phyloP scores from a whole-genome alignment of 2,113 vertebrate species.

The Engraulis encrasicolus region DNA sequence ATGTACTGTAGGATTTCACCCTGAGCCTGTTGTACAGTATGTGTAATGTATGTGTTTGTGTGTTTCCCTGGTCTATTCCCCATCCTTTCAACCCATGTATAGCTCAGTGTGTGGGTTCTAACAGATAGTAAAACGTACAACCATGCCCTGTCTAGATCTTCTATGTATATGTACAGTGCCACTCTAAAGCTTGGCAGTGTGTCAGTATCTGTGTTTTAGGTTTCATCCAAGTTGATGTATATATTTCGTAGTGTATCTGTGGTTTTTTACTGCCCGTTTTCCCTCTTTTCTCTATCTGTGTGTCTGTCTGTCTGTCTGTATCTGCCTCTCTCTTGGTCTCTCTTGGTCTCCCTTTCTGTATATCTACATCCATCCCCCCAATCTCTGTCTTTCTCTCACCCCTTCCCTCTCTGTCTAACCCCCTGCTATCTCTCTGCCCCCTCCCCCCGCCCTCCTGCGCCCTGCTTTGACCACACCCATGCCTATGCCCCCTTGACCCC shows the following conservation, averaged over 20 bases:
- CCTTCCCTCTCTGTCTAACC: conserved; percentile 49
- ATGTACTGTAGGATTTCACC: neutral
- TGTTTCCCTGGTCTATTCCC: neutral
- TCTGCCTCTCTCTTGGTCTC: neutral
- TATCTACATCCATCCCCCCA: neutral
- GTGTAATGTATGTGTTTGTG: neutral
- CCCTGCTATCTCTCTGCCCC: conserved; percentile 49
- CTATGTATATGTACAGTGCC: too few relatives aligned
- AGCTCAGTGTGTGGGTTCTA: neutral
- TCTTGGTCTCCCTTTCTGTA: neutral
- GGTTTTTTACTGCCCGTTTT: conserved; percentile 35
- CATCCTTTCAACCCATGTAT: neutral
- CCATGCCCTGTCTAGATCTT: too few relatives aligned
- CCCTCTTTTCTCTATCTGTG: conserved; percentile 46
- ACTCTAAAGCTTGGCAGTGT: too few relatives aligned
- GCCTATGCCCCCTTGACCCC: too few relatives aligned
- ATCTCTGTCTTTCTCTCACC: conserved; percentile 58
- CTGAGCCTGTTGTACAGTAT: neutral
- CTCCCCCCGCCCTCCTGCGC: too few relatives aligned
- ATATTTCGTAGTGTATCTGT: too few relatives aligned
- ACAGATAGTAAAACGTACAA: too few relatives aligned
- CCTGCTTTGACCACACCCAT: too few relatives aligned
- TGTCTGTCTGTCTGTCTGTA: too few relatives aligned
- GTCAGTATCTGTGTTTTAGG: neutral
- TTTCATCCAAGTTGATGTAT: conserved; percentile 20